Evolutionary conservation across 2,113 vertebrate species (phyloP).

Genomic region (Pogonocichla stellata): DNA sequence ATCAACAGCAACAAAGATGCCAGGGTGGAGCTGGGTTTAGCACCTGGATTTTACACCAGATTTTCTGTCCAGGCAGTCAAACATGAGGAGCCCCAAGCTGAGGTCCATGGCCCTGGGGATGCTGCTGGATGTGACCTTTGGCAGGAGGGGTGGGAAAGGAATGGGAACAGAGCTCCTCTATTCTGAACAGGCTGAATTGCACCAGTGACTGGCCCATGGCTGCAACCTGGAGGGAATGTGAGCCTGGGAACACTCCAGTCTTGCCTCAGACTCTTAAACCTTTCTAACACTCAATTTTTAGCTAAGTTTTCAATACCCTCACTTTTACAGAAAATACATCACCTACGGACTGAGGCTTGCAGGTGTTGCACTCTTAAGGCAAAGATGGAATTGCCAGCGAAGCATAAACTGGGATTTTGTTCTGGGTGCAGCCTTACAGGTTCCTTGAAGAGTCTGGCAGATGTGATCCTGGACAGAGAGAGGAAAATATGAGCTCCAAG

Average conservation of each 20-base stretch:
- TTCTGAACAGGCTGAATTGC: background rate
- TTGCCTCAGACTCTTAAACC: background rate
- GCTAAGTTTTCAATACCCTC: background rate
- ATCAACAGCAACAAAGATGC: background rate
- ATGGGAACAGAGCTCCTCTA: background rate
- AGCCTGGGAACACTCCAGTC: background rate
- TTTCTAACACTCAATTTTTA: background rate
- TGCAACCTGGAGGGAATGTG: background rate
- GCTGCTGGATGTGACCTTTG: background rate
- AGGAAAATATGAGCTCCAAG: slow-evolving; percentile 10
- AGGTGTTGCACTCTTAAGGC: background rate
- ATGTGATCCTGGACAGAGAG: background rate
- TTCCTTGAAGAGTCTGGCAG: slow-evolving; percentile 6
- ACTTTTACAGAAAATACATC: background rate
- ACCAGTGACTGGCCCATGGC: background rate
- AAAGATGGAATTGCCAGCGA: background rate
- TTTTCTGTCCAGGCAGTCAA: background rate
- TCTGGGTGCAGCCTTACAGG: background rate
- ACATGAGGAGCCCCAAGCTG: background rate
- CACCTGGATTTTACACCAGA: background rate
- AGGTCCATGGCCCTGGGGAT: background rate
- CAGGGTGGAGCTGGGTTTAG: background rate
- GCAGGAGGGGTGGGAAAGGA: background rate
- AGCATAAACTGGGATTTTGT: background rate
- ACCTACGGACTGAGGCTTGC: background rate